Evolutionary conservation across 2,113 vertebrate genomes (phyloP).

Genomic region (Callionymus lyra): DNA sequence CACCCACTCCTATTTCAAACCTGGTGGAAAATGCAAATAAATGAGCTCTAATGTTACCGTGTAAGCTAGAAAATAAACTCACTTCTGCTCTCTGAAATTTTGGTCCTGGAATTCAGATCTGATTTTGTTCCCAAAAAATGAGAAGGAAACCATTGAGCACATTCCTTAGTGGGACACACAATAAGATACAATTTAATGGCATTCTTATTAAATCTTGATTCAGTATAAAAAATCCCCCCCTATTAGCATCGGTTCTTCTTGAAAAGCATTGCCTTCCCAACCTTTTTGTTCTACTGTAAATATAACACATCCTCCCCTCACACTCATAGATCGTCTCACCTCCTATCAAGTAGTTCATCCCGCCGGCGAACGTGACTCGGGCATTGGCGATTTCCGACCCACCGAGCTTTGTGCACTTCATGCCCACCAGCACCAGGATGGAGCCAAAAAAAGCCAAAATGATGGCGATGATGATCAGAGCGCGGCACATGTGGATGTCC

Average conservation of each 20-base stretch:
- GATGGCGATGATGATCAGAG: conserved; percentile 83
- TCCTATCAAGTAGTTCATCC: conserved; percentile 80
- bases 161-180: conserved; percentile 77
- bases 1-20: conserved; percentile 87
- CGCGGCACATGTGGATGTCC: conserved; percentile 89
- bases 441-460: conserved; percentile 82
- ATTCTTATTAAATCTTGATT: too few relatives aligned
- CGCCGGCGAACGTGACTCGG: conserved; percentile 83
- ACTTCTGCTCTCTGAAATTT: conserved; percentile 80
- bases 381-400: conserved; percentile 82
- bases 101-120: conserved; percentile 82
- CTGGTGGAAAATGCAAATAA: conserved; percentile 22
- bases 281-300: too few relatives aligned
- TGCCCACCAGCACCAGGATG: conserved; percentile 82
- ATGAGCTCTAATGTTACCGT: neutral
- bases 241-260: too few relatives aligned
- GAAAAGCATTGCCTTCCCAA: too few relatives aligned
- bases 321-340: conserved; percentile 70
- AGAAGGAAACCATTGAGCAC: conserved; percentile 80
- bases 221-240: too few relatives aligned
- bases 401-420: conserved; percentile 94
- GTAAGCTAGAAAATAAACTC: conserved; percentile 39
- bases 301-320: too few relatives aligned
- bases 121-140: conserved; percentile 86
- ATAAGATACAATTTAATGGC: conserved; percentile 7